Evolutionary conservation across 2,113 vertebrate genomes (phyloP).

Genomic region (Uropsilus gracilis): DNA sequence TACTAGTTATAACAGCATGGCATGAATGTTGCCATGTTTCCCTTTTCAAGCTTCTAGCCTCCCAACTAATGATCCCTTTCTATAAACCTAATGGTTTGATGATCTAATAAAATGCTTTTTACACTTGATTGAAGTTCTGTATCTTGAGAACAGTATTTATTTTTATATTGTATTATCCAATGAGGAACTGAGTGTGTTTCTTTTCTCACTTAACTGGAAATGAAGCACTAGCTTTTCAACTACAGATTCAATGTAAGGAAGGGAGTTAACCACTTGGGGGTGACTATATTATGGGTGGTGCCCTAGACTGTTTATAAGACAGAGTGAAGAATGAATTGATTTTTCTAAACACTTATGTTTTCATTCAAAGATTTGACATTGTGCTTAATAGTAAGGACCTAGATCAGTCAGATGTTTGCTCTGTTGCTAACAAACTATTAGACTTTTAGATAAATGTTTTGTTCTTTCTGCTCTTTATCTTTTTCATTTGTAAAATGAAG

Average conservation of each 20-base stretch:
- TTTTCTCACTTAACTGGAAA: slow-evolving; percentile 54
- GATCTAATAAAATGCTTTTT: slow-evolving; percentile 56
- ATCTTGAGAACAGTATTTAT: background rate
- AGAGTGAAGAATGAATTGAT: slow-evolving; percentile 37
- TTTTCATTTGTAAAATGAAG: slow-evolving; percentile 44
- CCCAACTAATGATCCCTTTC: slow-evolving; percentile 38
- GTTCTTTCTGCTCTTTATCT: background rate
- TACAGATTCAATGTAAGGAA: slow-evolving; percentile 64
- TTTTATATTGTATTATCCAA: slow-evolving; percentile 34
- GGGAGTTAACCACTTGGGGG: slow-evolving; percentile 30
- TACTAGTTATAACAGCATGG: background rate
- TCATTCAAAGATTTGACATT: slow-evolving; percentile 66
- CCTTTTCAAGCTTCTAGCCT: slow-evolving; percentile 16
- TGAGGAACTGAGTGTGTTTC: background rate
- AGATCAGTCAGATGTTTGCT: slow-evolving; percentile 34
- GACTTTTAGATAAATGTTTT: slow-evolving; percentile 19
- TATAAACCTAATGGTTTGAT: slow-evolving; percentile 3
- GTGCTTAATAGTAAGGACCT: background rate
- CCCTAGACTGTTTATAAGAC: slow-evolving; percentile 61
- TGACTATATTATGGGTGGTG: slow-evolving; percentile 53
- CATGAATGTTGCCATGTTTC: background rate
- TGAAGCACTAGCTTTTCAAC: background rate
- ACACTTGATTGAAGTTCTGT: slow-evolving; percentile 49
- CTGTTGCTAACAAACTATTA: slow-evolving; percentile 13
- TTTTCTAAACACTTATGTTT: slow-evolving; percentile 63